Conservation (phyloP, 2,888 invertebrate species). For the Salpingus planirostris region DNA sequence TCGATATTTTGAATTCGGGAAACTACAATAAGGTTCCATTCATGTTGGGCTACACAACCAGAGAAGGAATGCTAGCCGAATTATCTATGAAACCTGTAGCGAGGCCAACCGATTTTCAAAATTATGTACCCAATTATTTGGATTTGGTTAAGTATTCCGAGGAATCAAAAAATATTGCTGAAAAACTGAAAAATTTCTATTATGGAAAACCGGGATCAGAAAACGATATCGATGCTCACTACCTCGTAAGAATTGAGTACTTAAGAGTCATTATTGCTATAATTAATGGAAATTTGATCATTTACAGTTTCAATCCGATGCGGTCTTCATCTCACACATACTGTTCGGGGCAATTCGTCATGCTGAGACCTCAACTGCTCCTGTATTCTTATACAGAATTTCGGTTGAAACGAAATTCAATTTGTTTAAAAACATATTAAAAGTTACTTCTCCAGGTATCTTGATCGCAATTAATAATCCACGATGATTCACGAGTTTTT, state of each 20-base stretch:
- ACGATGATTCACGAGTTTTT: too few species aligned
- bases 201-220: not conserved
- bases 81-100: constrained; percentile 9
- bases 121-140: constrained; percentile 16
- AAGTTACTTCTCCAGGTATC: constrained; percentile 4
- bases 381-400: constrained; percentile 30
- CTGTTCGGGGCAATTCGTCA: constrained; percentile 18
- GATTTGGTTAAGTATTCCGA: not conserved
- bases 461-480: too few species aligned
- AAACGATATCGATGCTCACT: not conserved
- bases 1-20: constrained; percentile 20
- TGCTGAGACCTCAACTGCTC: constrained; percentile 19
- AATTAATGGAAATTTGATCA: not conserved
- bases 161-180: not conserved
- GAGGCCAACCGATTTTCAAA: constrained; percentile 14
- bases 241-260: not conserved
- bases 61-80: constrained; percentile 25
- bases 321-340: constrained; percentile 1
- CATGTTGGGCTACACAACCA: constrained; percentile 24
- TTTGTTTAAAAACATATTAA: constrained; percentile 15
- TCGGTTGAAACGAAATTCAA: constrained; percentile 23
- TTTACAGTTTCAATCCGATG: not conserved
- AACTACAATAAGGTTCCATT: constrained; percentile 25
- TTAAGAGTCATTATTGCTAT: not conserved
- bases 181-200: not conserved